phyloP scores from a whole-genome alignment of 2,113 vertebrate species.

The Eidolon helvum region DNA sequence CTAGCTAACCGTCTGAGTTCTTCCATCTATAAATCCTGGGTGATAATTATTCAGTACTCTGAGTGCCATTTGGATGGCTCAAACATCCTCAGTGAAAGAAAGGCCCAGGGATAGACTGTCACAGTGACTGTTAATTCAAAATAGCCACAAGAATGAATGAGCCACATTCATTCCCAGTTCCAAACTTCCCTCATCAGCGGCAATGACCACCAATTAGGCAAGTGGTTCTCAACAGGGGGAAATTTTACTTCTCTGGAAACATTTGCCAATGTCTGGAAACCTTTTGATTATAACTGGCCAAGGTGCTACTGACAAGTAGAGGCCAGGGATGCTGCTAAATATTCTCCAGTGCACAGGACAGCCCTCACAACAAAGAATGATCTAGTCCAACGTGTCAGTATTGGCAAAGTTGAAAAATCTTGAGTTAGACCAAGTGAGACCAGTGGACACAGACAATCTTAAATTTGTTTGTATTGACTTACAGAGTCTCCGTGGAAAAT shows the following conservation, averaged over 20 bases:
- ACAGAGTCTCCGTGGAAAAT: not conserved
- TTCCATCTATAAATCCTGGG: not conserved
- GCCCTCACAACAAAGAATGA: not conserved
- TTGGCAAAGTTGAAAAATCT: not conserved
- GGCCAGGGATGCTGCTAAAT: not conserved
- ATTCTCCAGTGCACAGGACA: not conserved
- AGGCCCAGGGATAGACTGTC: not conserved
- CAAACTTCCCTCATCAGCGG: not conserved
- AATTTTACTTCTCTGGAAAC: not conserved
- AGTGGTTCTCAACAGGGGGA: not conserved
- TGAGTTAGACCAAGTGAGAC: not conserved
- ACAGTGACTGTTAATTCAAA: not conserved
- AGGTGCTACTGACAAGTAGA: not conserved
- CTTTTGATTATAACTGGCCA: not conserved
- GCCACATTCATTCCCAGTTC: not conserved
- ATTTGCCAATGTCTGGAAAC: not conserved
- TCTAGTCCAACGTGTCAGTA: not conserved
- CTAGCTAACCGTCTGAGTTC: not conserved
- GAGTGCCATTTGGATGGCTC: not conserved
- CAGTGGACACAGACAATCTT: not conserved
- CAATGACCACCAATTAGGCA: not conserved
- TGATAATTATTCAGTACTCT: not conserved
- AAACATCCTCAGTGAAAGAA: not conserved
- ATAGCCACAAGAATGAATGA: not conserved
- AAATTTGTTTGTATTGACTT: not conserved